Conservation (phyloP, 1,140 invertebrate genomes). For the Oreohelix idahoensis region DNA sequence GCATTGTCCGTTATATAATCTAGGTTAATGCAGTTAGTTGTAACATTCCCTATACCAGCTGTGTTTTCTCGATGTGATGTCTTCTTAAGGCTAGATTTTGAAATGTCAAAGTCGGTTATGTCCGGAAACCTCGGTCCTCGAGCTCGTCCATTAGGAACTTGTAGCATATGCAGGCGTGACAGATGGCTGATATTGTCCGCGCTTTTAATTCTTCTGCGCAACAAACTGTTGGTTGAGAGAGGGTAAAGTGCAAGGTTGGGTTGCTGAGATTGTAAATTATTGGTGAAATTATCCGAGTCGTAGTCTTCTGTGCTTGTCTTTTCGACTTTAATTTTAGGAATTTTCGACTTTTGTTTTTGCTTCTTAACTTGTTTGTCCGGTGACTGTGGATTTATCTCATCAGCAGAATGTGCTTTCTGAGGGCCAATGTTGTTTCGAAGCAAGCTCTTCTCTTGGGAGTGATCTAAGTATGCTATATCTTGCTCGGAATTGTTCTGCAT, state of each 20-base stretch:
- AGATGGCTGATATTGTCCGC: constrained; percentile 23
- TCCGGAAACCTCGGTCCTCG: background rate
- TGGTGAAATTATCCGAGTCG: background rate
- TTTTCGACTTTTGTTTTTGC: background rate
- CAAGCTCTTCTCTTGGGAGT: too few species aligned
- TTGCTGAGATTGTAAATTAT: background rate
- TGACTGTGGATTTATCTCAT: background rate
- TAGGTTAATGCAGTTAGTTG: background rate
- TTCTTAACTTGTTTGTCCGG: background rate
- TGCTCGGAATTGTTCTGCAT: too few species aligned
- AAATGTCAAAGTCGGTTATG: background rate
- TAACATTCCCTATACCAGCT: background rate
- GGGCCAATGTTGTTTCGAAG: too few species aligned
- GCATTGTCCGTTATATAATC: background rate
- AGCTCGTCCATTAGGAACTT: background rate
- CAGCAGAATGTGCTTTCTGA: background rate
- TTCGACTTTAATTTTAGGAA: constrained; percentile 32
- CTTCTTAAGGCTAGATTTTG: background rate
- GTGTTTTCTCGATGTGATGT: background rate
- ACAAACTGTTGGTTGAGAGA: constrained; percentile 16
- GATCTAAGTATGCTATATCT: too few species aligned
- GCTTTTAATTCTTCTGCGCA: constrained; percentile 14
- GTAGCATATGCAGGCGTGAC: background rate
- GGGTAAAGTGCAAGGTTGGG: background rate
- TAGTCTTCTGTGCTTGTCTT: too few species aligned